Evolutionary conservation across 1,140 invertebrate species (phyloP).

Genomic region (Papilio polytes): DNA sequence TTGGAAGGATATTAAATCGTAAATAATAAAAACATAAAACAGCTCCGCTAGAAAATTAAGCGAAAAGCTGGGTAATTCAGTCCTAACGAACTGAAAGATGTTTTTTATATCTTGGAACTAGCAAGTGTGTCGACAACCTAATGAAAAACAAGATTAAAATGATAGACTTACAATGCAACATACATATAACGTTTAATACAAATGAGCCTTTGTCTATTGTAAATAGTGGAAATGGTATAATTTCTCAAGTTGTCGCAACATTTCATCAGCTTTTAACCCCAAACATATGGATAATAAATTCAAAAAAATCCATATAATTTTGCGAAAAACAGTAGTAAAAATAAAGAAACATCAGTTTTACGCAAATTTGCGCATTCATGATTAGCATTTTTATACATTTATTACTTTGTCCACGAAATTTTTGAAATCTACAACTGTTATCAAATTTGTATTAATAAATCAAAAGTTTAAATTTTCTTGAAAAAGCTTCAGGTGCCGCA

Average conservation of each 20-base stretch:
- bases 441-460: no score
- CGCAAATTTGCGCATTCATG: no score
- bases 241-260: constrained; percentile 37
- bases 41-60: no score
- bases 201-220: constrained; percentile 66
- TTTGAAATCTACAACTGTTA: no score
- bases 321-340: no score
- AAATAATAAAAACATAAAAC: background rate
- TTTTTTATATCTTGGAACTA: background rate
- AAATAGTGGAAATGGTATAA: background rate
- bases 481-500: background rate
- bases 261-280: constrained; percentile 42
- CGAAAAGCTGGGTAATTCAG: background rate
- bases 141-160: constrained; percentile 64
- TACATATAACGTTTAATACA: constrained; percentile 58
- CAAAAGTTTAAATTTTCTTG: background rate
- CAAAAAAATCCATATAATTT: no score
- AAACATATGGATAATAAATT: no score
- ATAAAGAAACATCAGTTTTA: no score
- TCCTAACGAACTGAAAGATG: no score
- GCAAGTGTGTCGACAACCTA: constrained; percentile 22
- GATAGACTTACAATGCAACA: constrained; percentile 54
- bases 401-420: no score
- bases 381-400: no score
- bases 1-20: background rate